These are phyloP conservation scores for Hesperia comma DNA, from an alignment of 2,888 invertebrate genomes.

Conservation along the genomic window DNA sequence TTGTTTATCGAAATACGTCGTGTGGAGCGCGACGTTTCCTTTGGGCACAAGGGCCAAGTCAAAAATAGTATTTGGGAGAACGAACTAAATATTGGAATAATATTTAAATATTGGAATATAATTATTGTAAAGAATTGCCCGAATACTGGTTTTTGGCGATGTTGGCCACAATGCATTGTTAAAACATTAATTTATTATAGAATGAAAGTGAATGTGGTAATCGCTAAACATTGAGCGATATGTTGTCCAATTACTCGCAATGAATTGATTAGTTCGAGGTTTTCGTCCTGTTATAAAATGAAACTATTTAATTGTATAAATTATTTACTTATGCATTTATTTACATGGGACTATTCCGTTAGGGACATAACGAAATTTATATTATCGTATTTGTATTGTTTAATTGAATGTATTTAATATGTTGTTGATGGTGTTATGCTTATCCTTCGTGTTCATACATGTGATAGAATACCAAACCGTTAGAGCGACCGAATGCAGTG, in stretches of 20 bases:
- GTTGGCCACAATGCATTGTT: no score
- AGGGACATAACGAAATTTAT: conserved; percentile 13
- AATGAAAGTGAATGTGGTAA: background rate
- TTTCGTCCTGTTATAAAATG: conserved; percentile 7
- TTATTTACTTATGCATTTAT: conserved; percentile 24
- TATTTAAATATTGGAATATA: no score
- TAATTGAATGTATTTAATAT: conserved; percentile 6
- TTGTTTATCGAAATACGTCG: background rate
- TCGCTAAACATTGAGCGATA: background rate
- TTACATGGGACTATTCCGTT: conserved; percentile 15
- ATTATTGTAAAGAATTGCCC: no score
- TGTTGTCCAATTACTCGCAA: no score
- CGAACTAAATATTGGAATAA: no score
- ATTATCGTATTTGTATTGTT: background rate
- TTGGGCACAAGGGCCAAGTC: background rate
- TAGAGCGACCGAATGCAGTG: conserved; percentile 6
- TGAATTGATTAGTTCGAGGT: background rate
- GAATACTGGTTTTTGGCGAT: no score
- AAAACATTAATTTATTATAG: background rate
- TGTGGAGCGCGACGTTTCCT: background rate
- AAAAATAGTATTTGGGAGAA: no score
- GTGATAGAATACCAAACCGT: conserved; percentile 35
- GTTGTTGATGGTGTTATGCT: conserved; percentile 15
- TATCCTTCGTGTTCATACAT: conserved; percentile 26
- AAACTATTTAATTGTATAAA: conserved; percentile 1